A percentile compares a stretch with the other conserved stretches of the same genome.
Evolutionary conservation across 2,888 invertebrate genomes (phyloP).

Genomic region (Oscheius onirici): DNA sequence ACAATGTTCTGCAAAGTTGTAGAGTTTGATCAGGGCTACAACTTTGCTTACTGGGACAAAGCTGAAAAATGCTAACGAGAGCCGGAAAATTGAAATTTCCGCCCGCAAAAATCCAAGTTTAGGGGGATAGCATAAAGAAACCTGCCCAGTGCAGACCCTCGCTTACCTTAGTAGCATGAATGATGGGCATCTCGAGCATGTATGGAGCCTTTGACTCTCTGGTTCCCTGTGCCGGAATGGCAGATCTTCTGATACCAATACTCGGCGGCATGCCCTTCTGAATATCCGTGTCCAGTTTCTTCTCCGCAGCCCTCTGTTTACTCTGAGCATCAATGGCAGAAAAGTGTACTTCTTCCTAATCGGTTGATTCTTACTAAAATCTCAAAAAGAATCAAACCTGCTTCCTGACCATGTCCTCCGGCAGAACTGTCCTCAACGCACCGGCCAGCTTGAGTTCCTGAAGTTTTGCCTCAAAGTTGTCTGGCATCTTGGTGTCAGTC

Average conservation of each 20-base stretch:
- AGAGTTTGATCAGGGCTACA: too few species aligned
- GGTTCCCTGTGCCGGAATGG: slow-evolving; percentile 1
- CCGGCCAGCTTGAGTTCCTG: background rate
- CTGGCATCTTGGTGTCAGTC: slow-evolving; percentile 5
- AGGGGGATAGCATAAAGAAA: too few species aligned
- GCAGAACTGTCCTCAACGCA: background rate
- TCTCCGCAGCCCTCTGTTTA: background rate
- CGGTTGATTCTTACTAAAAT: background rate
- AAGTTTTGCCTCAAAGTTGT: background rate
- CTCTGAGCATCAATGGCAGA: background rate
- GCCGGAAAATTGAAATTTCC: too few species aligned
- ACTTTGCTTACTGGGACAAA: too few species aligned
- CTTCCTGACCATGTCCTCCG: slow-evolving; percentile 18
- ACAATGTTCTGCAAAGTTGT: too few species aligned
- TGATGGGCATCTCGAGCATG: slow-evolving; percentile 18
- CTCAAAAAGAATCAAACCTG: background rate
- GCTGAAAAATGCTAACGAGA: too few species aligned
- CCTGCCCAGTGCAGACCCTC: too few species aligned
- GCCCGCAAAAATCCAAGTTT: too few species aligned
- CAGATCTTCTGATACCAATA: background rate
- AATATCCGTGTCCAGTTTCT: background rate
- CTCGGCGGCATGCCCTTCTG: background rate
- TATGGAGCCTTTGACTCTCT: slow-evolving; percentile 21
- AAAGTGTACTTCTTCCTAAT: slow-evolving; percentile 4
- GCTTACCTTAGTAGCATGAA: background rate